Conservation (phyloP, 1,140 invertebrate species). For the Manduca sexta region DNA sequence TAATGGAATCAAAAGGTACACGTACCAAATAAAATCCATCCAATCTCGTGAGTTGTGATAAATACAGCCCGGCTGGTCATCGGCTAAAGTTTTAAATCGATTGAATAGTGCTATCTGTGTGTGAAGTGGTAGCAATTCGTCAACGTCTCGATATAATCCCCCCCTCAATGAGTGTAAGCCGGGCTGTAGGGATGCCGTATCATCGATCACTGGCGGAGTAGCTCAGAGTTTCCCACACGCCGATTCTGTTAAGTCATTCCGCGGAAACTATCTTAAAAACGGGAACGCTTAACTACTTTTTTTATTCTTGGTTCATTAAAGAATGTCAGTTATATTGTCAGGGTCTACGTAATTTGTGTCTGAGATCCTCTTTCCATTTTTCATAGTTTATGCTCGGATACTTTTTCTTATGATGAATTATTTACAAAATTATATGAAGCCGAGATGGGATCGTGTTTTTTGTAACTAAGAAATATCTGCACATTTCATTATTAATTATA, state of each 20-base stretch:
- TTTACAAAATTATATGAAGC: no score
- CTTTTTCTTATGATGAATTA: no score
- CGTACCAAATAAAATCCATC: constrained; percentile 3
- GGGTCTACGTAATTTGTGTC: no score
- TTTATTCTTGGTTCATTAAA: not conserved
- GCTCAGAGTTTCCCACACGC: constrained; percentile 11
- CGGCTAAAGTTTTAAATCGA: constrained; percentile 45
- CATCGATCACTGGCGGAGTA: constrained; percentile 52
- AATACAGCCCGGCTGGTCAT: constrained; percentile 18
- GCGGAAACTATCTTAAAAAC: constrained; percentile 26
- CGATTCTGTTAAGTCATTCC: constrained; percentile 32
- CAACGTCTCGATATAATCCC: constrained; percentile 63
- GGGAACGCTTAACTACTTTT: not conserved
- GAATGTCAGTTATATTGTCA: no score
- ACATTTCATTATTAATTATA: no score
- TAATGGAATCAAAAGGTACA: no score
- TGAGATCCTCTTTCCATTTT: no score
- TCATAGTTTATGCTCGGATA: no score
- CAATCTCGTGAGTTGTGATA: constrained; percentile 25
- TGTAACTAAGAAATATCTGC: no score
- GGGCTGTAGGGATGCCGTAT: constrained; percentile 47
- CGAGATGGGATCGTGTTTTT: no score
- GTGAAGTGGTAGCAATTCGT: constrained; percentile 52
- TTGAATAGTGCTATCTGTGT: constrained; percentile 54
- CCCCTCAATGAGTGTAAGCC: constrained; percentile 61